phyloP scores from a whole-genome alignment of 2,797 vertebrate genomes.

The Poeciliopsis paucimaculata region DNA sequence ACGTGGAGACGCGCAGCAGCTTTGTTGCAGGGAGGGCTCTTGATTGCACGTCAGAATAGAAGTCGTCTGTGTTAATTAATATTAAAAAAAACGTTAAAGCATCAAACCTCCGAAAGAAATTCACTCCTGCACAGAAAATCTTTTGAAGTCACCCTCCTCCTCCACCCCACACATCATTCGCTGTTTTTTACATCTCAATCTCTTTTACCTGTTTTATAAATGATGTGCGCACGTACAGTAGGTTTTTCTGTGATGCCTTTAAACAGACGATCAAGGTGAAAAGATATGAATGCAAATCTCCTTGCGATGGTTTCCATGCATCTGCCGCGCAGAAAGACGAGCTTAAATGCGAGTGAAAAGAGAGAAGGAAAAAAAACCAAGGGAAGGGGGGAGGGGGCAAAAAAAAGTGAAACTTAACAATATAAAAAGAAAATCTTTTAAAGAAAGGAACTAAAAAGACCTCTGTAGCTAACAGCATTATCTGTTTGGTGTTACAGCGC shows the following conservation, averaged over 20 bases:
- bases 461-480: conserved; percentile 84
- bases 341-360: conserved; percentile 56
- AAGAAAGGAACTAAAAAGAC: conserved; percentile 82
- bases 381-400: conserved; percentile 58
- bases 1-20: conserved; percentile 20
- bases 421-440: conserved; percentile 81
- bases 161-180: conserved; percentile 9
- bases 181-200: conserved; percentile 31
- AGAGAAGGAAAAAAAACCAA: conserved; percentile 12
- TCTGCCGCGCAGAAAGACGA: conserved; percentile 42
- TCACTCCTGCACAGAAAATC: conserved; percentile 32
- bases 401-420: conserved; percentile 82
- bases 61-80: conserved; percentile 53
- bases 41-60: conserved; percentile 40
- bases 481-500: conserved; percentile 84
- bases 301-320: conserved; percentile 23
- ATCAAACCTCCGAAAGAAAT: conserved; percentile 31
- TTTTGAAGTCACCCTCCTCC: conserved; percentile 47
- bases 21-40: conserved; percentile 35
- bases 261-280: conserved; percentile 45
- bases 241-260: conserved; percentile 35
- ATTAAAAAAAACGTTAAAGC: conserved; percentile 4
- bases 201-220: conserved; percentile 46
- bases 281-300: conserved; percentile 28
- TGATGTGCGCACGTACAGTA: conserved; percentile 24